These are phyloP conservation scores for Rhinolophus sinicus DNA, from an alignment of 2,113 vertebrate genomes.

Conservation along the genomic window DNA sequence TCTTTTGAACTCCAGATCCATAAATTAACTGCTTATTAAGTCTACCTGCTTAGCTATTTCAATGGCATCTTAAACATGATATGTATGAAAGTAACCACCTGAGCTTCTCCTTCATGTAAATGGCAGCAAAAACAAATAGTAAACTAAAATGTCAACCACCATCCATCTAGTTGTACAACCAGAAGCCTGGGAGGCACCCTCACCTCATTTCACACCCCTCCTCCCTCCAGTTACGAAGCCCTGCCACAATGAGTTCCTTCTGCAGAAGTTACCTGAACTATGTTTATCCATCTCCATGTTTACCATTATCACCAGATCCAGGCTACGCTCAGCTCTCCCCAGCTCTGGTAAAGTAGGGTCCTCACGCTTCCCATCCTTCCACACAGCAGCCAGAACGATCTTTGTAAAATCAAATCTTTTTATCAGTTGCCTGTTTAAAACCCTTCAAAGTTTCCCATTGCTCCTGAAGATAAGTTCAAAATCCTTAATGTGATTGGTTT, in stretches of 20 bases:
- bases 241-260: neutral
- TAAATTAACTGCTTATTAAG: neutral
- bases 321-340: neutral
- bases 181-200: neutral
- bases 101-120: neutral
- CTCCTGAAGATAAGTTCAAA: neutral
- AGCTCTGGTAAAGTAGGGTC: neutral
- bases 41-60: neutral
- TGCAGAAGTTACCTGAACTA: neutral
- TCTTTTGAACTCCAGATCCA: neutral
- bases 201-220: rapidly evolving
- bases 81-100: neutral
- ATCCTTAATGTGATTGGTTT: neutral
- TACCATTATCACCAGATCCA: neutral
- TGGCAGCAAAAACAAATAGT: neutral
- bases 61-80: neutral
- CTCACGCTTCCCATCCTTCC: neutral
- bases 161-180: neutral
- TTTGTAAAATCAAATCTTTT: neutral
- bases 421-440: neutral
- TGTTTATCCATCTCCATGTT: neutral
- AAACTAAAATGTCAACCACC: neutral
- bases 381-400: neutral
- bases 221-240: neutral
- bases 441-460: neutral